Base-by-base conservation (phyloP, 2,888 invertebrate genomes). In the Peribatodes rhomboidaria region DNA sequence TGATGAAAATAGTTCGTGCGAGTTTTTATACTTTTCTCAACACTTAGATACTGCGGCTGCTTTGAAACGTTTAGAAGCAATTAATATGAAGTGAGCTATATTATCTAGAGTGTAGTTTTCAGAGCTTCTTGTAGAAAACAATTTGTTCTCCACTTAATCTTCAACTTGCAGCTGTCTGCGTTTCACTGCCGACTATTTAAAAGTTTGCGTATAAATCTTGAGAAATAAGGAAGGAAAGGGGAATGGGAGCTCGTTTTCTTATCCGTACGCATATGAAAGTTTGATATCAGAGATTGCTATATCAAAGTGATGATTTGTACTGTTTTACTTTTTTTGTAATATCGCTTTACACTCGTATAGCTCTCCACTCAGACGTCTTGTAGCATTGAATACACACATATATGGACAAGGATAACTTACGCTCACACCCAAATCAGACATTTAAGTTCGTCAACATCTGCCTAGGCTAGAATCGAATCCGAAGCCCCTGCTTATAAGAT, bases 191-290 rank as follows among this genome's bases (percentile, higher is more conserved):
- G 67, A 75, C 72, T 80, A 73, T 81, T 82, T 79, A 79, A 80
- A 84, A 86, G 82, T 85, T 86, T 83, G 61, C 61, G 63, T 73
- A 84, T 84, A 85, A 84, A 85, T 84, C 75, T 74, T 61, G 22
- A 41, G 13, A 31, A 18, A 53, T 7, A 9, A n/a, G 9, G 31
- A 7, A 2, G 4, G 47, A 10, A 14, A 9, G 41, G 14, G 27
- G 31, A 22, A 18, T 20, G 16, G 6, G 47, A 16, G 10, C 11
- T 35, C 18, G 37, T 37, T 27, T 53, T 42, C 55, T 49, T 47
- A 56, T 50, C 10, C 39, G 39, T 47, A 47, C 16, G n/a, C 31
- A 49, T 16, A 20, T 31, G 14, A 31, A 4, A 16, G 1, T 31
- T 46, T 7, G 22, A 4, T 31, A 11, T 16, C 14, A 31, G 16